Conservation (phyloP, 2,113 vertebrate species). For the Silurus asotus region DNA sequence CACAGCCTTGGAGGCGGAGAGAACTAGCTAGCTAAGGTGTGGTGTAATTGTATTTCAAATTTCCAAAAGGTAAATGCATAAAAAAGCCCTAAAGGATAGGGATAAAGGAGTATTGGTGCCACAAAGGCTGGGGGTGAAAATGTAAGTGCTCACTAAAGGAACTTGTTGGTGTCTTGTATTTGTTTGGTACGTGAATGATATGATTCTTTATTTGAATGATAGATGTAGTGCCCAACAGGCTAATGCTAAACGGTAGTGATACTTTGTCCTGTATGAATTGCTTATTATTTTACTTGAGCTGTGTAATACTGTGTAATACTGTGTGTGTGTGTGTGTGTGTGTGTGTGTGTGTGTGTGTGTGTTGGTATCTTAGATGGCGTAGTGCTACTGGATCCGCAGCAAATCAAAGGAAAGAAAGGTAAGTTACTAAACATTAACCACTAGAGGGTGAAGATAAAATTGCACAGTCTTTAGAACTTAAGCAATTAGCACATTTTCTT, state of each 20-base stretch:
- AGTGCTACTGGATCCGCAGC: conserved; percentile 81
- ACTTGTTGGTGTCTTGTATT: not conserved
- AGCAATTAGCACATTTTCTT: not conserved
- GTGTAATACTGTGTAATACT: not conserved
- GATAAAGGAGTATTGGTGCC: not conserved
- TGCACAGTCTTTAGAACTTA: not conserved
- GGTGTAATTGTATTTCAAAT: not conserved
- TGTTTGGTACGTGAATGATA: not conserved
- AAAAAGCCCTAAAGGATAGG: not conserved
- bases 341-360: conserved; percentile 10
- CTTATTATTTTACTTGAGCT: not conserved
- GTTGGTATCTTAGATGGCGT: conserved; percentile 80
- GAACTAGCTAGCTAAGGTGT: not conserved
- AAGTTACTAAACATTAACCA: not conserved
- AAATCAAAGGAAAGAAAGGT: conserved; percentile 85
- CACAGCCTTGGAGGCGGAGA: not conserved
- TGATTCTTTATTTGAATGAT: not conserved
- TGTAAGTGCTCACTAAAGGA: not conserved
- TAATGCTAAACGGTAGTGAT: not conserved
- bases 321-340: conserved; percentile 11
- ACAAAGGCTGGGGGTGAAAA: not conserved
- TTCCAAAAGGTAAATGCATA: not conserved
- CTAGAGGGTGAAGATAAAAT: not conserved
- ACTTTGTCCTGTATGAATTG: not conserved
- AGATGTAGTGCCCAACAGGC: not conserved